phyloP scores from a whole-genome alignment of 2,888 invertebrate species.

The Crioceris asparagi region DNA sequence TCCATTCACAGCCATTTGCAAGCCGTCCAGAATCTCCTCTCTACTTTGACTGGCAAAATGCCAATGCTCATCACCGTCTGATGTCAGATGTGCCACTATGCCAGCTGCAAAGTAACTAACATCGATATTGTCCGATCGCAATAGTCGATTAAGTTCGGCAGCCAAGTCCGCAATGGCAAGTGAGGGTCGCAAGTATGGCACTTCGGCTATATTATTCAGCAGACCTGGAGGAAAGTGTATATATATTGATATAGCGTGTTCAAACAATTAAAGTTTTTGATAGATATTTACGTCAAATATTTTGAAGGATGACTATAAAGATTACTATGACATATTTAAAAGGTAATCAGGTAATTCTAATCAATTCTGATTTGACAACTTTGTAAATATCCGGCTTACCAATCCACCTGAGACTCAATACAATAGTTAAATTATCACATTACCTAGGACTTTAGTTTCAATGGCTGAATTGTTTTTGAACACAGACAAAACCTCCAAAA shows the following conservation, averaged over 20 bases:
- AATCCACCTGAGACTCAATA: neutral
- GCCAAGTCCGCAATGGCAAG: constrained; percentile 28
- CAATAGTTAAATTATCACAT: constrained; percentile 1
- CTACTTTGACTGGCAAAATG: too few species aligned
- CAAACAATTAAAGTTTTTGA: neutral
- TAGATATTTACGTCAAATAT: too few species aligned
- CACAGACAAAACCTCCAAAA: constrained; percentile 52
- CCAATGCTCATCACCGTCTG: constrained; percentile 48
- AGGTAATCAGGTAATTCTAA: too few species aligned
- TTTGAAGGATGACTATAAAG: too few species aligned
- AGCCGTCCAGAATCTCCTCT: constrained; percentile 20
- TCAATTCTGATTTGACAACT: neutral
- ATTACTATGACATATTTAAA: too few species aligned
- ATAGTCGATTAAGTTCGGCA: constrained; percentile 25
- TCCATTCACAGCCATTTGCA: constrained; percentile 39
- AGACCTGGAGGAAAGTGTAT: constrained; percentile 39
- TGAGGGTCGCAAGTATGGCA: constrained; percentile 34
- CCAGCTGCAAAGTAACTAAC: constrained; percentile 64
- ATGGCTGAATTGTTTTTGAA: constrained; percentile 53
- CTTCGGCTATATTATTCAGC: constrained; percentile 68
- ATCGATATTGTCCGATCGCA: constrained; percentile 51
- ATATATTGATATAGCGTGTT: constrained; percentile 34
- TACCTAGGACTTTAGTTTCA: constrained; percentile 56
- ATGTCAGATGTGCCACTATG: constrained; percentile 57
- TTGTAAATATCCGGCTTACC: neutral